Conservation (phyloP, 2,797 vertebrate species). For the Smutsia temminckii region DNA sequence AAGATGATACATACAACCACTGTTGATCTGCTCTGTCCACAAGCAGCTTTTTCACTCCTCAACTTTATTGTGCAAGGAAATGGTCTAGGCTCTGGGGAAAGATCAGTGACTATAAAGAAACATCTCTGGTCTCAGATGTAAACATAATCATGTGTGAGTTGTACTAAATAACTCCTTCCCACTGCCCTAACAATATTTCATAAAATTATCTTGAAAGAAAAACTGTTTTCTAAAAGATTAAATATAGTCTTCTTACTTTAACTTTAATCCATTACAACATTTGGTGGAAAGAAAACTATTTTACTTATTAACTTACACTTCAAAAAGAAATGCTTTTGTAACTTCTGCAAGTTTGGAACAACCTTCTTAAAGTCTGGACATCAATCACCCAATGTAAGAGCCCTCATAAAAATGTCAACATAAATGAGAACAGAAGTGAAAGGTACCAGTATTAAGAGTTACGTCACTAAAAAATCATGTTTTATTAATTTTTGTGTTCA, state of each 20-base stretch:
- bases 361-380: conserved; percentile 37
- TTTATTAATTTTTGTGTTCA: background rate
- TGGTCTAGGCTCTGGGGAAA: background rate
- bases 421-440: background rate
- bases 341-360: conserved; percentile 28
- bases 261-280: conserved; percentile 39
- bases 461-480: conserved; percentile 23
- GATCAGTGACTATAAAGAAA: background rate
- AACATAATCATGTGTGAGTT: background rate
- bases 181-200: background rate
- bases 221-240: background rate
- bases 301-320: conserved; percentile 35
- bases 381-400: background rate
- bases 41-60: background rate
- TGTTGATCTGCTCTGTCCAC: background rate
- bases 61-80: background rate
- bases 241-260: background rate
- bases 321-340: conserved; percentile 35
- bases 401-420: conserved; percentile 21
- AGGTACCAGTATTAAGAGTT: conserved; percentile 15
- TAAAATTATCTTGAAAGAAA: background rate
- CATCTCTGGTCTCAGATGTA: background rate
- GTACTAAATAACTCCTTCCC: background rate
- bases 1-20: background rate
- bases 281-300: background rate